A percentile compares a stretch with the other conserved stretches of the same genome.
phyloP scores from a whole-genome alignment of 2,888 invertebrate genomes.

The Parthenolecanium corni region DNA sequence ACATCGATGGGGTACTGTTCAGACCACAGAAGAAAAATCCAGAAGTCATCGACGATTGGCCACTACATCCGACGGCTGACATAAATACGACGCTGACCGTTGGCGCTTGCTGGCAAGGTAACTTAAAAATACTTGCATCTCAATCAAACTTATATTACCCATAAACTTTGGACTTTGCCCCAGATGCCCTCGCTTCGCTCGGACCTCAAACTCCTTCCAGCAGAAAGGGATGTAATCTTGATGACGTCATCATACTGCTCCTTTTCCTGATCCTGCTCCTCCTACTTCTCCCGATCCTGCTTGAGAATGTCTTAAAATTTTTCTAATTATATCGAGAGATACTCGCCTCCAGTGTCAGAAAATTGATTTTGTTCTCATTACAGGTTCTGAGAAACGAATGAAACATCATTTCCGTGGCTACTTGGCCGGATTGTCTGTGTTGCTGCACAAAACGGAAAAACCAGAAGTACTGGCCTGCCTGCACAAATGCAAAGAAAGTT shows the following conservation, averaged over 20 bases:
- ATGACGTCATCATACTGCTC: too few species aligned
- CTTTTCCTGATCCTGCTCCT: too few species aligned
- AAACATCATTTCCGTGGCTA: constrained; percentile 84
- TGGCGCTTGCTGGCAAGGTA: constrained; percentile 96
- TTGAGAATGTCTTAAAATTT: too few species aligned
- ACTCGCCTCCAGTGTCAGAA: too few species aligned
- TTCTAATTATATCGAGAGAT: too few species aligned
- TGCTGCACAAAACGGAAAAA: constrained; percentile 63
- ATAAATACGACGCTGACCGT: constrained; percentile 86
- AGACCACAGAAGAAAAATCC: constrained; percentile 65
- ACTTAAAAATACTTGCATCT: not conserved
- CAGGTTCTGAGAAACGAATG: constrained; percentile 77
- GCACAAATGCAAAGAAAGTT: constrained; percentile 69
- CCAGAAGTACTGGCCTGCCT: constrained; percentile 62
- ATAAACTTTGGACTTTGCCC: too few species aligned
- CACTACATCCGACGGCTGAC: constrained; percentile 87
- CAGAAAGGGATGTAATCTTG: not conserved
- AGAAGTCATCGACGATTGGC: constrained; percentile 98
- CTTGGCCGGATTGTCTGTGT: constrained; percentile 71
- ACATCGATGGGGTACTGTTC: constrained; percentile 72
- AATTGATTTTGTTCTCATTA: constrained; percentile 20
- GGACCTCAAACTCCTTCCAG: too few species aligned
- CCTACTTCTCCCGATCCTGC: too few species aligned
- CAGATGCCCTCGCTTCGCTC: not conserved
- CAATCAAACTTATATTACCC: too few species aligned